Base-by-base conservation (phyloP, 2,113 vertebrate species). In the Beaufortia kweichowensis region DNA sequence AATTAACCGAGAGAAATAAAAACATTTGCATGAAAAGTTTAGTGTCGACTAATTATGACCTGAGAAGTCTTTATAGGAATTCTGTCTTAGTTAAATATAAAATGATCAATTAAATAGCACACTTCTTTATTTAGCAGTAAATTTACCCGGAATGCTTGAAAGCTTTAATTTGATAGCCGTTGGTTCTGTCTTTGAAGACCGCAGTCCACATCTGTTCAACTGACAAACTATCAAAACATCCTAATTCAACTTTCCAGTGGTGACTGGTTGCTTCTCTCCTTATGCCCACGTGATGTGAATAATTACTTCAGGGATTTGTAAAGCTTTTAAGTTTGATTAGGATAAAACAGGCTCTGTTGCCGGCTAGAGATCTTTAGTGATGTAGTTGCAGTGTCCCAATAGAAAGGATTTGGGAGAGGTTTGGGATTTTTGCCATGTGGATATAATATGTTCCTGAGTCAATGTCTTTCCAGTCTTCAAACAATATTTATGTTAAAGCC, bases 191-290 rank as follows among this genome's bases (percentile, higher is more conserved):
- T 23, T 57, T n/a, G 21, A 46, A 29, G 50, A 63, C 56, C 60
- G 73, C 67, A 48, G 67, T 59, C 59, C 63, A 39, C 33, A 17
- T 41, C 29, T 75, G 65, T 60, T 76, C 41, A 46, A 41, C 60
- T 63, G 48, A 64, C 39, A 55, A 68, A 75, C 21, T 33, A 69
- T 65, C 72, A 76, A 46, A 76, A 63, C 62, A 31, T 23, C 28
- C n/a, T 73, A 61, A 41, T 62, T 50, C 35, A 3, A n/a, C 28
- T n/a, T 79, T n/a, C 35, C 43, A 48, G 35, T 72, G 63, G 55
- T 64, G 60, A 71, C 59, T 71, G 66, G 26, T 76, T 63, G 62
- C 10, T 31, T 57, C 31, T 60, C n/a, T 11, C 41, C 9, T 26
- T 11, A 17, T 70, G 67, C 5, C 11, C n/a, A 39, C 69, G 31